Evolutionary conservation across 2,797 vertebrate genomes (phyloP).

Genomic region (Anableps anableps): DNA sequence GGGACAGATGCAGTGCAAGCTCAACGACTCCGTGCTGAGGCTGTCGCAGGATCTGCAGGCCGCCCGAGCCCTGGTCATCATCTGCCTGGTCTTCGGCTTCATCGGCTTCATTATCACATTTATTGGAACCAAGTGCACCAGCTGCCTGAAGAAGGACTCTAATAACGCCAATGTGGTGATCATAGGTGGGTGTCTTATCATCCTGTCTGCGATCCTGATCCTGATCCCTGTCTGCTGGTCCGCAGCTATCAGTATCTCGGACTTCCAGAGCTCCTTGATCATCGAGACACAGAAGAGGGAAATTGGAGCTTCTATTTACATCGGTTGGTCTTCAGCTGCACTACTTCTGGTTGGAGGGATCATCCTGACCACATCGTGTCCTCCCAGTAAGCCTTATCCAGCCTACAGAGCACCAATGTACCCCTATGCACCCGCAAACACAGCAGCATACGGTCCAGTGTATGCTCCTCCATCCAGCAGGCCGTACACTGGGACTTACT

Average conservation of each 20-base stretch:
- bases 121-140: conserved; percentile 78
- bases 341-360: conserved; percentile 75
- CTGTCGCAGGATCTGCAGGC: conserved; percentile 77
- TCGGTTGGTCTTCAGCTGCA: conserved; percentile 69
- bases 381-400: conserved; percentile 62
- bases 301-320: conserved; percentile 73
- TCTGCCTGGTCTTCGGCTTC: conserved; percentile 76
- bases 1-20: conserved; percentile 84
- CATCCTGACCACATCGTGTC: conserved; percentile 75
- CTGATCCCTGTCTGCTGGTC: conserved; percentile 78
- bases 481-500: conserved; percentile 47
- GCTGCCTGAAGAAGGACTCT: conserved; percentile 72
- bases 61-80: conserved; percentile 75
- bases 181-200: conserved; percentile 72
- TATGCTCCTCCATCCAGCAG: conserved; percentile 65
- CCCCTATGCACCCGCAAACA: conserved; percentile 34
- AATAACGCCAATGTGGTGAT: conserved; percentile 77
- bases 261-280: conserved; percentile 61
- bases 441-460: conserved; percentile 51
- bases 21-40: conserved; percentile 73
- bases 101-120: conserved; percentile 78
- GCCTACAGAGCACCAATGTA: conserved; percentile 47
- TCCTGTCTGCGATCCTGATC: conserved; percentile 59
- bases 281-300: conserved; percentile 68
- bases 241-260: conserved; percentile 68